Evolutionary conservation across 2,113 vertebrate species (phyloP), one percentile per base, ranked within the genome.

Genomic region (Scomber scombrus): DNA sequence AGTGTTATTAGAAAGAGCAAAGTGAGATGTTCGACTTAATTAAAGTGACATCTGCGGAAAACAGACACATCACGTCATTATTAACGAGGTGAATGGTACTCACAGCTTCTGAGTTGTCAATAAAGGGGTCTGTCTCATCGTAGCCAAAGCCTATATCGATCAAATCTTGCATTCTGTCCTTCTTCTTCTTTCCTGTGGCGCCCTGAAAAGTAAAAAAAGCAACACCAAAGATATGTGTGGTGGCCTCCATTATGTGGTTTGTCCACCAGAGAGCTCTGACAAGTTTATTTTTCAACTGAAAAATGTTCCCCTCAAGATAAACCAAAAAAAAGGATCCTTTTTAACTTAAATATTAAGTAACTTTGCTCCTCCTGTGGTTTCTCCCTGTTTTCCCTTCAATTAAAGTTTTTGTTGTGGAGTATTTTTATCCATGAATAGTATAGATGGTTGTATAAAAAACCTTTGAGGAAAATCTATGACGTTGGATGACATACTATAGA

Each of bases 61-160:
- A 56, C 12, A 51, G 3, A 60, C 29, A 3, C 1, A 18, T 52
- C 13, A 45, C 23, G 18, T 80, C 3, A 8, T 80, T 70, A 23
- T 57, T 40, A n/a, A 66, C 61, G 43, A 56, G 58, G 45, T 50
- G 16, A 51, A 21, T 3, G 23, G 16, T 96, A 97, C 97, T 99
- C 90, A 99, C 98, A 88, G 98, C 97, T 92, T 99, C 98, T 50
- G 97, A 98, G 90, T 99, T 99, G 94, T 99, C 98, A 68, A 99
- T 99, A 93, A 99, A 99, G 3, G 98, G 97, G 86, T 99, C 98
- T 0, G 97, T 98, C 81, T 99, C 97, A 83, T 99, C 98, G 23
- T 99, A 99, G 78, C 98, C 98, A 80, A 97, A 99, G 49, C 98
- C 98, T 62, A 99, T 99, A 91, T 99, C 98, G 23, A 99, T 97